A percentile compares a stretch with the other conserved stretches of the same genome.
phyloP scores from a whole-genome alignment of 2,797 vertebrate species.

The Sebastiscus tertius region DNA sequence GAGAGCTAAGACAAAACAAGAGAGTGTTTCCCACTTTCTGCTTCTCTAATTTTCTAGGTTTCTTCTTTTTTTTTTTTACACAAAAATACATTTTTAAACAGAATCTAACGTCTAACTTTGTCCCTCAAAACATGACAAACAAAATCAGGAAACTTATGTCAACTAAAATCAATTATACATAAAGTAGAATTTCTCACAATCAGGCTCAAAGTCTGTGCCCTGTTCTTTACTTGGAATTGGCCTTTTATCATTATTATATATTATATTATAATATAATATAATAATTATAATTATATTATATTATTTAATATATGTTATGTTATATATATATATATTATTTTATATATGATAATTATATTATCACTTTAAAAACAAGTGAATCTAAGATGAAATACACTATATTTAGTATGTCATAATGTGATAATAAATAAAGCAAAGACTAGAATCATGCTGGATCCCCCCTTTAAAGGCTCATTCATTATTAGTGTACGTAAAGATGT shows the following conservation, averaged over 20 bases:
- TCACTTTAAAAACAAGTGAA: not conserved
- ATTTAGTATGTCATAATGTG: not conserved
- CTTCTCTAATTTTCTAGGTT: not conserved
- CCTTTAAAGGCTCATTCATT: not conserved
- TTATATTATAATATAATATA: no score
- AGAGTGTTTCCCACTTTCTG: not conserved
- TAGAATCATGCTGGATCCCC: not conserved
- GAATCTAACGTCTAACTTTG: not conserved
- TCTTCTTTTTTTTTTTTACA: not conserved
- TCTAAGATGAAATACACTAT: not conserved
- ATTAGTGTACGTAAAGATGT: not conserved
- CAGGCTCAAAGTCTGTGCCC: not conserved
- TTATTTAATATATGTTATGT: no score
- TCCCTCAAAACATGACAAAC: not conserved
- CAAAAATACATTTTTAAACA: conserved; percentile 8
- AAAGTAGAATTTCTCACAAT: not conserved
- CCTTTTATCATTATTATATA: no score
- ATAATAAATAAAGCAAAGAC: not conserved
- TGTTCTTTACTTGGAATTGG: not conserved
- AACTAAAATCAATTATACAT: not conserved
- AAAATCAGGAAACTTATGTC: not conserved
- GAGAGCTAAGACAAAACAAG: not conserved
- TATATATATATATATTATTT: no score
- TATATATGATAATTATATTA: no score
- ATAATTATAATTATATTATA: not conserved